phyloP scores from a whole-genome alignment of 2,113 vertebrate genomes.

The Saguinus imperator region DNA sequence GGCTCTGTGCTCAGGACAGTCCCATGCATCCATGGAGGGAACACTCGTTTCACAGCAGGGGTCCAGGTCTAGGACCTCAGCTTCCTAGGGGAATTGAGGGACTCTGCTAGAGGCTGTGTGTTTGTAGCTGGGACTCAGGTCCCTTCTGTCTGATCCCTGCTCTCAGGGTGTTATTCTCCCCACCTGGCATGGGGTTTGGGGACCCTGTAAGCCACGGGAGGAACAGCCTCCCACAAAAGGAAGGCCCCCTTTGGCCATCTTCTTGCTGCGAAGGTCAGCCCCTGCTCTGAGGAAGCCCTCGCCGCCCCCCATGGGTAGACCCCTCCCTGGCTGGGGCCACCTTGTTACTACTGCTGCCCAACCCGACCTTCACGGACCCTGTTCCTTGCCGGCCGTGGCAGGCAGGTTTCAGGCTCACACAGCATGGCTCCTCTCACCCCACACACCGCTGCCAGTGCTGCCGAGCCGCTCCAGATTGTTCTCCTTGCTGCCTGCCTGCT shows the following conservation, averaged over 20 bases:
- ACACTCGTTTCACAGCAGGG: neutral
- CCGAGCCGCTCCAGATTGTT: neutral
- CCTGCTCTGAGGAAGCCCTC: neutral
- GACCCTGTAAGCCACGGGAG: neutral
- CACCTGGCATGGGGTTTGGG: fast-evolving
- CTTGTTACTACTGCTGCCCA: neutral
- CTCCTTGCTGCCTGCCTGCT: slow-evolving; percentile 4
- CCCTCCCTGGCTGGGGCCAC: neutral
- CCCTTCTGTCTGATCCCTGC: neutral
- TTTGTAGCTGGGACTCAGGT: neutral
- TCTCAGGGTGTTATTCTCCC: neutral
- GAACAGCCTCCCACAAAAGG: neutral
- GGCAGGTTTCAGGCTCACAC: neutral
- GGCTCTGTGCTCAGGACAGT: neutral
- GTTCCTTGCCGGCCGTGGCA: neutral
- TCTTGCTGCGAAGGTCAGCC: neutral
- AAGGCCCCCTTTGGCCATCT: neutral
- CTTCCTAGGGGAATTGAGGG: neutral
- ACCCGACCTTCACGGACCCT: neutral
- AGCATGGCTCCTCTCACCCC: neutral
- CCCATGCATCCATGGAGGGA: neutral
- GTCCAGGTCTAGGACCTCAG: neutral
- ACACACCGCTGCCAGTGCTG: neutral
- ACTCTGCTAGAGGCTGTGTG: neutral
- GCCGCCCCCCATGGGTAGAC: fast-evolving